A percentile compares a stretch with the other conserved stretches of the same genome.
phyloP scores from a whole-genome alignment of 1,140 invertebrate species.

The Penaeus vannamei region DNA sequence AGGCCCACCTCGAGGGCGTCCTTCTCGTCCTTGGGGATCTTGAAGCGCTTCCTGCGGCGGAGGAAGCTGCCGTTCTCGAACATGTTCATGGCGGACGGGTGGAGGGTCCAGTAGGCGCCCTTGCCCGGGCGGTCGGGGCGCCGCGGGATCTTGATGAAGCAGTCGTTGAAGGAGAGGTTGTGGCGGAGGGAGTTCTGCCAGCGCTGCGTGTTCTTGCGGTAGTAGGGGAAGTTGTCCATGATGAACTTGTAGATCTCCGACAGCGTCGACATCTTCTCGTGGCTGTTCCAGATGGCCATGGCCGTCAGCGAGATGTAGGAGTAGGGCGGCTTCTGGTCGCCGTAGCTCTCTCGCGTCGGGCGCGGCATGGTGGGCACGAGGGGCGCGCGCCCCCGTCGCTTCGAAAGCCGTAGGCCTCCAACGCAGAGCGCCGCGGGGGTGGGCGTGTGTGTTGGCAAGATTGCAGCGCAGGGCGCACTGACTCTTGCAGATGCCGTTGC shows the following conservation, averaged over 20 bases:
- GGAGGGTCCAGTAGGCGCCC: constrained; percentile 62
- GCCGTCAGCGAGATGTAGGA: constrained; percentile 61
- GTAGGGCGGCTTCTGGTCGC: constrained; percentile 59
- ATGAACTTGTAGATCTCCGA: constrained; percentile 63
- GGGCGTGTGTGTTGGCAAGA: constrained; percentile 45
- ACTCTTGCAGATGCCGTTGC: constrained; percentile 35
- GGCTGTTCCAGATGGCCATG: constrained; percentile 62
- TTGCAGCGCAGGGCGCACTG: constrained; percentile 49
- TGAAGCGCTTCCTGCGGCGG: constrained; percentile 52
- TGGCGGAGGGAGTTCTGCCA: constrained; percentile 64
- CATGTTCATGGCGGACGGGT: constrained; percentile 62
- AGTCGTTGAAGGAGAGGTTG: constrained; percentile 65
- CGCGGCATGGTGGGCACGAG: constrained; percentile 49
- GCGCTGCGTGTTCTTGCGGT: constrained; percentile 63
- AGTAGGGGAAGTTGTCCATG: constrained; percentile 64
- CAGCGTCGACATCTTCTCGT: constrained; percentile 60
- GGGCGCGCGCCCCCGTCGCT: constrained; percentile 25
- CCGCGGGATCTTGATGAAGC: constrained; percentile 62
- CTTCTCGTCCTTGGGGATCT: constrained; percentile 54
- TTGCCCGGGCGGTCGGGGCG: constrained; percentile 59
- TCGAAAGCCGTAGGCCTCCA: background rate
- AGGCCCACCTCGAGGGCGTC: constrained; percentile 46
- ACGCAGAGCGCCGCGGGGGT: constrained; percentile 53
- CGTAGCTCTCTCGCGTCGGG: constrained; percentile 56
- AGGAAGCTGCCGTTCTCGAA: constrained; percentile 63